Evolutionary conservation across 1,140 invertebrate genomes (phyloP).

Genomic region (Charaxes varanes): DNA sequence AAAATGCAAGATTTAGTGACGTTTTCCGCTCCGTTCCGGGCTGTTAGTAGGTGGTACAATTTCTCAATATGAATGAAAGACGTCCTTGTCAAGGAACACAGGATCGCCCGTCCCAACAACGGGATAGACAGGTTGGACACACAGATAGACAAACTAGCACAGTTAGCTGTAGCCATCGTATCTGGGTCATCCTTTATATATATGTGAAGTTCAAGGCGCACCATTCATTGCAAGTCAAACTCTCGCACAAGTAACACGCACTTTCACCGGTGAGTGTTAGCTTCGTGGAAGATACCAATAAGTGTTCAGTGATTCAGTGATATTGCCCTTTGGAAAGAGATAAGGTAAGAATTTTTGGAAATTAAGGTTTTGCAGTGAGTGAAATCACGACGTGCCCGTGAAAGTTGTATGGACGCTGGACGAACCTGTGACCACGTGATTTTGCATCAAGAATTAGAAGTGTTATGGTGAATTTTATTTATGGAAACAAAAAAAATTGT

Average conservation of each 20-base stretch:
- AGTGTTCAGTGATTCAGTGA: constrained; percentile 67
- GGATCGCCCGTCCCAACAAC: constrained; percentile 29
- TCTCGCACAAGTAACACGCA: constrained; percentile 60
- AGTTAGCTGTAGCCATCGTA: constrained; percentile 52
- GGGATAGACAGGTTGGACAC: constrained; percentile 57
- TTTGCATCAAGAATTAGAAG: constrained; percentile 6
- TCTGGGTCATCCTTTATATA: constrained; percentile 71
- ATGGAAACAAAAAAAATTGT: too few species aligned
- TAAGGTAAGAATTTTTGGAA: constrained; percentile 57
- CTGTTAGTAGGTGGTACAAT: too few species aligned
- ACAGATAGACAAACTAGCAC: constrained; percentile 53
- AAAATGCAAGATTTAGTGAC: too few species aligned
- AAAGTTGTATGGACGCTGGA: constrained; percentile 32
- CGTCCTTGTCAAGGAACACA: constrained; percentile 56
- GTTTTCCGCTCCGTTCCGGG: too few species aligned
- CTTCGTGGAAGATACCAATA: constrained; percentile 49
- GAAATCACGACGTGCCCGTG: constrained; percentile 27
- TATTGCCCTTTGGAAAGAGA: constrained; percentile 34
- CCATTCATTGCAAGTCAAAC: constrained; percentile 65
- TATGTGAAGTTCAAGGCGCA: constrained; percentile 68
- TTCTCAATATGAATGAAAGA: too few species aligned
- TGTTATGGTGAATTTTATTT: constrained; percentile 13
- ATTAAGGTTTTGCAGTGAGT: constrained; percentile 25
- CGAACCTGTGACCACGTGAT: constrained; percentile 15
- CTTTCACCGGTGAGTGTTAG: constrained; percentile 62